phyloP scores from a whole-genome alignment of 2,888 invertebrate species.

The Cosmia trapezina region DNA sequence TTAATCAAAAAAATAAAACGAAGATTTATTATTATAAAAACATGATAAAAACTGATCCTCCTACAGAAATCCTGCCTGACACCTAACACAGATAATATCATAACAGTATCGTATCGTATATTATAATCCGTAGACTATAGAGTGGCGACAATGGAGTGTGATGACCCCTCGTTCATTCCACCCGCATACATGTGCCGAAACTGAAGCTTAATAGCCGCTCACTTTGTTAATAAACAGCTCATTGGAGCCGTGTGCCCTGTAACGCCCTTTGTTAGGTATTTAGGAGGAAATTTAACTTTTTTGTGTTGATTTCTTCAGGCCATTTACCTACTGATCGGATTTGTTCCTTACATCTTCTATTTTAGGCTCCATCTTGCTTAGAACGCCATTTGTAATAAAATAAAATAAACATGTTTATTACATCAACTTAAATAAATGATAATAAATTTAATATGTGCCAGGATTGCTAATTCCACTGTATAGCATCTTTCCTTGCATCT shows the following conservation, averaged over 20 bases:
- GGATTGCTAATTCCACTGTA: background rate
- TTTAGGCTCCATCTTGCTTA: background rate
- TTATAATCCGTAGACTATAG: slow-evolving; percentile 51
- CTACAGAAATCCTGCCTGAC: slow-evolving; percentile 27
- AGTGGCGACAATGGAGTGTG: slow-evolving; percentile 58
- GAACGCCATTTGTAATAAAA: background rate
- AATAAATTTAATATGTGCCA: too few species aligned
- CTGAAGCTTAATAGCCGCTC: slow-evolving; percentile 50
- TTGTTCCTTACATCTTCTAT: too few species aligned
- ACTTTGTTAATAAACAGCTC: slow-evolving; percentile 61
- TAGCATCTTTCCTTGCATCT: background rate
- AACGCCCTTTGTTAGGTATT: slow-evolving; percentile 55
- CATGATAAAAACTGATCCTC: slow-evolving; percentile 14
- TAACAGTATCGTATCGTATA: slow-evolving; percentile 51
- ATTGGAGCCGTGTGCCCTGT: slow-evolving; percentile 53
- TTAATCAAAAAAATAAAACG: background rate
- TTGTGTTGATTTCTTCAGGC: slow-evolving; percentile 2
- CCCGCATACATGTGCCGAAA: slow-evolving; percentile 67
- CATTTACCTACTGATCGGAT: background rate
- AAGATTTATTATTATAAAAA: too few species aligned
- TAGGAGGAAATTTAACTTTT: slow-evolving; percentile 15
- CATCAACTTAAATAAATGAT: too few species aligned
- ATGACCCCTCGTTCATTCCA: slow-evolving; percentile 67
- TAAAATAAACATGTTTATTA: too few species aligned
- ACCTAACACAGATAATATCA: slow-evolving; percentile 38